Conservation (phyloP, 2,113 vertebrate species). For the Saiga tatarica region DNA sequence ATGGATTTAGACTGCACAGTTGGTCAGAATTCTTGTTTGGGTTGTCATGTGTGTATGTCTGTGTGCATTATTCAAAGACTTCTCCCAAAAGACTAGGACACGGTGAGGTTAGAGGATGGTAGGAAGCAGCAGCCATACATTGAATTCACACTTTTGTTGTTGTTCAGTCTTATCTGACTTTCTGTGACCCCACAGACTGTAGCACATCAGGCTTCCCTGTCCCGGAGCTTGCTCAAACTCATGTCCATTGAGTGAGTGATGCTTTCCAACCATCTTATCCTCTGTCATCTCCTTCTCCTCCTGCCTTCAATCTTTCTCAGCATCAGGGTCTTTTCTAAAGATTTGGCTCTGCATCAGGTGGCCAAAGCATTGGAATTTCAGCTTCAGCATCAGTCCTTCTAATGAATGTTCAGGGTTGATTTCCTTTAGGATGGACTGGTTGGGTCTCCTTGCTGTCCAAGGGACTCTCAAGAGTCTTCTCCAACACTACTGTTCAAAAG, state of each 20-base stretch:
- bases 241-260: background rate
- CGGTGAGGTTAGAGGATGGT: background rate
- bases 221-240: background rate
- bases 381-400: background rate
- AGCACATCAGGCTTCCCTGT: background rate
- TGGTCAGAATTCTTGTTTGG: background rate
- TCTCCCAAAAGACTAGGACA: background rate
- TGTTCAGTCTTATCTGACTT: background rate
- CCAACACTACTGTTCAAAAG: background rate
- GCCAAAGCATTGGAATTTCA: background rate
- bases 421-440: background rate
- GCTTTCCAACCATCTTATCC: background rate
- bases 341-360: background rate
- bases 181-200: background rate
- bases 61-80: background rate
- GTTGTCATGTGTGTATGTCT: background rate
- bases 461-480: background rate
- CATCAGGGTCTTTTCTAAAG: background rate
- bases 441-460: background rate
- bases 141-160: background rate
- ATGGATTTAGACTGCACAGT: background rate
- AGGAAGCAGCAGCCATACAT: background rate
- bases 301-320: background rate
- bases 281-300: background rate
- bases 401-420: background rate